Base-by-base conservation (phyloP, 2,113 vertebrate species). In the Arvicanthis niloticus region DNA sequence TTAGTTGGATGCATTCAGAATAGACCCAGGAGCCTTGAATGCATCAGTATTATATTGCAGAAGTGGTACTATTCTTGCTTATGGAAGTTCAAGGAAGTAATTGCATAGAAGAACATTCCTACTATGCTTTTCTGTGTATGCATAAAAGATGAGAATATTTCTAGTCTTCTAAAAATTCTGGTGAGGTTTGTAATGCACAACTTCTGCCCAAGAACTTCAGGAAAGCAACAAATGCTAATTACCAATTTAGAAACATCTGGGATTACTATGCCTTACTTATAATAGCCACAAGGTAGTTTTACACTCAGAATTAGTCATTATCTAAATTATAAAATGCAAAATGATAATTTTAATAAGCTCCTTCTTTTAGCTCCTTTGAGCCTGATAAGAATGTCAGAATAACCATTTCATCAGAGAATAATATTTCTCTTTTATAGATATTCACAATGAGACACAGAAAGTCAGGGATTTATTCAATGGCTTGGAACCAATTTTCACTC, bases 1-100 rank as follows among this genome's bases (percentile, higher is more conserved):
- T 56, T 62, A 91, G 88, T 88, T 72, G 80, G 56, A 92, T 68
- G 42, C 26, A 91, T 81, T 87, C 42, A 96, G 78, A 84, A 37
- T 78, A 95, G 67, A 90, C 87, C 11, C 10, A 56, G 60, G 26
- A 76, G 31, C 12, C 7, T 62, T 17, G 26, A 40, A 29, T 70
- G 42, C 11, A 85, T 58, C 80, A n/a, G 80, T 80, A 95, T 62
- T 65, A 1, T 94, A 31, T 84, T 93, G 86, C 16, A 80, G 22
- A 77, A 96, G 16, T 9, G 40, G 22, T 45, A 22, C 31, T 62
- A 78, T 75, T 6, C 48, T 93, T 82, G 15, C n/a, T 77, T 85
- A 80, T 67, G 42, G 6, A 84, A 89, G 34, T 93, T 77, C 86
- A 48, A 45, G 56, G 62, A 94, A 88, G 13, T 29, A 67, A 34